A percentile compares a stretch with the other conserved stretches of the same genome.
Conservation (phyloP, 2,797 vertebrate species). For the Dipus sagitta region DNA sequence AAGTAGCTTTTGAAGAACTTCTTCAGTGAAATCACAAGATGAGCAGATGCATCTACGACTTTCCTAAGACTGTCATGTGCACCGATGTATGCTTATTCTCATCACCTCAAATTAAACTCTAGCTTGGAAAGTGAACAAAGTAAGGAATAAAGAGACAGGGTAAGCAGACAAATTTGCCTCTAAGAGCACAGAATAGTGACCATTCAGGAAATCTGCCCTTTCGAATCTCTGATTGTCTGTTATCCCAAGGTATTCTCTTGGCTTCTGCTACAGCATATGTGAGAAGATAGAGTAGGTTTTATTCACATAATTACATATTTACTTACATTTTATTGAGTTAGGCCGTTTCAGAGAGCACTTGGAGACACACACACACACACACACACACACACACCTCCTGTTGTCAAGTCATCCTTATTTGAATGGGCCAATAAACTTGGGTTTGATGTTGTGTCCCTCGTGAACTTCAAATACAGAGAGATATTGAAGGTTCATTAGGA, state of each 20-base stretch:
- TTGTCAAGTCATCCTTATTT: conserved; percentile 11
- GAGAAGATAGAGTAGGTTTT: not conserved
- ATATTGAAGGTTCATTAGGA: not conserved
- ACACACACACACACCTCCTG: not conserved
- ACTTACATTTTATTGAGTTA: not conserved
- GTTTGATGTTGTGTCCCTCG: no score
- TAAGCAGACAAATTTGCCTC: conserved; percentile 14
- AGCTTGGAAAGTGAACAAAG: conserved; percentile 21
- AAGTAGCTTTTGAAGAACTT: conserved; percentile 6
- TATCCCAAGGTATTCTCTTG: not conserved
- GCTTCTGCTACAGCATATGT: not conserved
- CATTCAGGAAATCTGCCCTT: not conserved
- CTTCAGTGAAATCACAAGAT: conserved; percentile 26
- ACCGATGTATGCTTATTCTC: not conserved
- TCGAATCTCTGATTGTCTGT: not conserved
- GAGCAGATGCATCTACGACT: not conserved
- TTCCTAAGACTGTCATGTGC: not conserved
- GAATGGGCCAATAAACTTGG: no score
- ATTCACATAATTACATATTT: not conserved
- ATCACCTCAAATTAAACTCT: conserved; percentile 32
- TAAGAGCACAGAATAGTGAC: not conserved
- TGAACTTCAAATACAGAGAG: not conserved
- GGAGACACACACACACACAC: not conserved
- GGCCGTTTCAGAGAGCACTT: not conserved
- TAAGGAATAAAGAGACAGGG: not conserved